Evolutionary conservation across 2,797 vertebrate species (phyloP), one percentile per base, ranked within the genome.

Genomic region (Aselliscus stoliczkanus): DNA sequence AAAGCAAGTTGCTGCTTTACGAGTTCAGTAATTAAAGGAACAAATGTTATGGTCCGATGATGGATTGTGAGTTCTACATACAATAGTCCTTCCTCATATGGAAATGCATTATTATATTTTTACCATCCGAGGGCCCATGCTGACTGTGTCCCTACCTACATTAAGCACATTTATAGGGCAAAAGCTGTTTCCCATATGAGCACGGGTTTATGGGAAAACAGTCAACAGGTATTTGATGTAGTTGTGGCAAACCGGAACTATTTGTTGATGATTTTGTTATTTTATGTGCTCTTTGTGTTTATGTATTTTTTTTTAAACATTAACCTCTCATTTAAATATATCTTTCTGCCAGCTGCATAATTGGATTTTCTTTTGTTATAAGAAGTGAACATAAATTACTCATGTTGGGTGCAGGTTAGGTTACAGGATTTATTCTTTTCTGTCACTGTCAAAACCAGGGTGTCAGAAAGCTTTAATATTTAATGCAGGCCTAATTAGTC

Each of bases 401-500:
- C 96, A 98, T 98, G 98, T 98, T 98, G 97, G 97, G 98, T 98
- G 96, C 98, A 98, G 98, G 98, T 98, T 98, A 98, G 98, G 98
- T 98, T 98, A 98, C 96, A 97, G 98, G 97, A 98, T 98, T 98
- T 98, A 98, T 98, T 96, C 98, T 98, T 97, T 98, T 98, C 98
- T 98, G 98, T 98, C 98, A 98, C 97, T 7, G 0, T 98, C 98
- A 98, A 98, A 98, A 98, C 97, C 96, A 98, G 96, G 90, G 96
- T 98, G 98, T 98, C 98, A 98, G 98, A 97, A 90, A 97, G 96
- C 98, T 98, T 98, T 99, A 98, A 99, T 99, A 98, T 99, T 99
- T 99, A 99, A 99, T 98, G 98, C 97, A 98, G 97, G 97, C 98
- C 98, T 99, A 99, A 99, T 99, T 99, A 99, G 98, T 99, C 98